Conservation (phyloP, 2,888 invertebrate genomes). For the Myathropa florea region DNA sequence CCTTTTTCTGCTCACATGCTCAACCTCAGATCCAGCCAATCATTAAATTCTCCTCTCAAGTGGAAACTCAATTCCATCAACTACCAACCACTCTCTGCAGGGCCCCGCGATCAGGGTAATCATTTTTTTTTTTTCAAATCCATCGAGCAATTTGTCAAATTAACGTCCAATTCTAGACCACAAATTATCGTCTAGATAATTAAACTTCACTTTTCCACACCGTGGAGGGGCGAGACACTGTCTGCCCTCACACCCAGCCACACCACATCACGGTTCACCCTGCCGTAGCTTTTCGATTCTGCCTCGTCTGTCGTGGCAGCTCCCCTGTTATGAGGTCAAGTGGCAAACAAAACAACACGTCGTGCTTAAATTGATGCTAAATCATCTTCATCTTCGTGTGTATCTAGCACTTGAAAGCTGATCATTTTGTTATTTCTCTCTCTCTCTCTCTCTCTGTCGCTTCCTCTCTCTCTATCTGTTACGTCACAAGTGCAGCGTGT, state of each 20-base stretch:
- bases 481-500: slow-evolving; percentile 46
- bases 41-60: not conserved
- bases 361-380: slow-evolving; percentile 59
- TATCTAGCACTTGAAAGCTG: slow-evolving; percentile 7
- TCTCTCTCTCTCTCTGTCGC: not conserved
- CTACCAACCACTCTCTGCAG: not conserved
- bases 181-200: slow-evolving; percentile 37
- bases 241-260: slow-evolving; percentile 27
- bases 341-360: slow-evolving; percentile 51
- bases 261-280: not conserved
- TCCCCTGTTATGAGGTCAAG: slow-evolving; percentile 61
- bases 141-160: slow-evolving; percentile 35
- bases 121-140: not conserved
- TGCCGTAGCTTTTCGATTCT: not conserved
- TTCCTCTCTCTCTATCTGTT: not conserved
- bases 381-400: slow-evolving; percentile 36
- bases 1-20: too few species aligned
- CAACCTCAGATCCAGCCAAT: too few species aligned
- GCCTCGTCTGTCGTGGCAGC: not conserved
- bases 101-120: not conserved
- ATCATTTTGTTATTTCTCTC: slow-evolving; percentile 5
- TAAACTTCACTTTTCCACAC: slow-evolving; percentile 52
- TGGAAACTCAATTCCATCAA: not conserved
- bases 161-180: slow-evolving; percentile 19
- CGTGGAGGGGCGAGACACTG: not conserved